Conservation (phyloP, 2,888 invertebrate genomes). For the Ormyrus pomaceus region DNA sequence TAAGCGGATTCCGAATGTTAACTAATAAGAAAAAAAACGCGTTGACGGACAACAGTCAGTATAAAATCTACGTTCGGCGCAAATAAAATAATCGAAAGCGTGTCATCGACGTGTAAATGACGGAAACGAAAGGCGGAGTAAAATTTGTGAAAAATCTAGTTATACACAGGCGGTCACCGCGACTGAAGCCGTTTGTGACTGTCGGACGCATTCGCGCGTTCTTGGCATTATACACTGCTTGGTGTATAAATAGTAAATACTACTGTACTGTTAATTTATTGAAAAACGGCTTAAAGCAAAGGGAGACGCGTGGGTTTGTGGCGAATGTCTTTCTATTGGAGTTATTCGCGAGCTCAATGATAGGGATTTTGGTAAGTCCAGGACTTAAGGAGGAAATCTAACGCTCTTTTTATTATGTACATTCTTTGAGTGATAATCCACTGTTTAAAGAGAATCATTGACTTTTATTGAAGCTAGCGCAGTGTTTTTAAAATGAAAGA, state of each 20-base stretch:
- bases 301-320: not conserved
- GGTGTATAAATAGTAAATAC: constrained; percentile 36
- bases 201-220: constrained; percentile 5
- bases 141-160: constrained; percentile 29
- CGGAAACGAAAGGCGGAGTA: not conserved
- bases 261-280: constrained; percentile 35
- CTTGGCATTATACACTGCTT: constrained; percentile 24
- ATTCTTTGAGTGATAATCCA: too few species aligned
- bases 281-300: constrained; percentile 21
- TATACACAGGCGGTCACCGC: constrained; percentile 37
- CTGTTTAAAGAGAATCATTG: too few species aligned
- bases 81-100: constrained; percentile 54
- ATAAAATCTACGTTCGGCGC: not conserved
- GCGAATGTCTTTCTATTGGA: too few species aligned
- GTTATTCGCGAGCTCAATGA: not conserved
- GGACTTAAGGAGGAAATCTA: constrained; percentile 8
- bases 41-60: constrained; percentile 1
- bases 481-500: too few species aligned
- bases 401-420: not conserved
- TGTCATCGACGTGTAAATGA: constrained; percentile 60
- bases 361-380: constrained; percentile 14
- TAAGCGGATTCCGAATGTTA: constrained; percentile 3
- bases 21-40: constrained; percentile 8
- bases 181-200: constrained; percentile 21
- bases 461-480: too few species aligned